Evolutionary conservation across 2,113 vertebrate species (phyloP).

Genomic region (Epinephelus cyanopodus): DNA sequence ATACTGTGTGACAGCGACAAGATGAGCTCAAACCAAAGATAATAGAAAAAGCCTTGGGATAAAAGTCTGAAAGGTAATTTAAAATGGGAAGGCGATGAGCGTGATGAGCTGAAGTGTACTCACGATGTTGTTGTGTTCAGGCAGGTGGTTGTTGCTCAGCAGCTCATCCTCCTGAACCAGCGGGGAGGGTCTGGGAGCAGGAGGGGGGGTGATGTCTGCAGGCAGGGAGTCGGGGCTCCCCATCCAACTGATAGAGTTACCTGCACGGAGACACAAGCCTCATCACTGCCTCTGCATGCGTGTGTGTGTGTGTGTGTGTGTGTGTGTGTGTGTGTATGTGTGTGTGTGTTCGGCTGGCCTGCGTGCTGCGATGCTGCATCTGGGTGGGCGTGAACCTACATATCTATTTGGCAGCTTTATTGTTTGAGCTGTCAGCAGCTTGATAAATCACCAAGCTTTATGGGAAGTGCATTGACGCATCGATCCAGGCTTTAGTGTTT

Average conservation of each 20-base stretch:
- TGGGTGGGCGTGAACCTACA: conserved; percentile 63
- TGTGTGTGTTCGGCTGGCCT: neutral
- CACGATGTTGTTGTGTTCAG: conserved; percentile 77
- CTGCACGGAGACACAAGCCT: conserved; percentile 64
- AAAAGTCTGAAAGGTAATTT: conserved; percentile 45
- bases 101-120: conserved; percentile 57
- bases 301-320: conserved; percentile 21
- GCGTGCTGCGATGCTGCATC: conserved; percentile 7
- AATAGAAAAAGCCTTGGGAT: conserved; percentile 26
- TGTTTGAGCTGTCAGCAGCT: conserved; percentile 50
- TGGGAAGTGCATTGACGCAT: conserved; percentile 62
- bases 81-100: neutral
- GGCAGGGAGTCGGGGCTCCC: conserved; percentile 70
- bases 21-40: conserved; percentile 38
- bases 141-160: conserved; percentile 78
- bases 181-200: conserved; percentile 74
- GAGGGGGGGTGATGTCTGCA: conserved; percentile 73
- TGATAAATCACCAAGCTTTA: conserved; percentile 70
- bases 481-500: conserved; percentile 64
- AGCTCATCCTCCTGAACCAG: conserved; percentile 75
- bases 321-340: conserved; percentile 3
- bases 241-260: conserved; percentile 82
- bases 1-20: conserved; percentile 24
- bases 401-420: conserved; percentile 74
- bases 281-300: conserved; percentile 19